These are phyloP conservation scores for Diploscapter pachys DNA, from an alignment of 1,140 invertebrate species.

Conservation along the genomic window DNA sequence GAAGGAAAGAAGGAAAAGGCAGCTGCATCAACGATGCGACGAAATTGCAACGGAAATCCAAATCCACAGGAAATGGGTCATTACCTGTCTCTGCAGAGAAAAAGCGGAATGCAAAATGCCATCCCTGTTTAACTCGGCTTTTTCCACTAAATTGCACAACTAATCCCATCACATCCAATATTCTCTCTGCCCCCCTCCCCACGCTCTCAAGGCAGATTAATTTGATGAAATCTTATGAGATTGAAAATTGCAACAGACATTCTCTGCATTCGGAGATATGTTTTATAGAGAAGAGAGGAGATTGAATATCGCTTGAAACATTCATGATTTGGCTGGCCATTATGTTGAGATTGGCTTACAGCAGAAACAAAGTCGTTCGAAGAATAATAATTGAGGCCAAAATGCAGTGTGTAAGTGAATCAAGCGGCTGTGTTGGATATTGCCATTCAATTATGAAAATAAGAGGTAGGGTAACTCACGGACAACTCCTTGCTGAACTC, in stretches of 20 bases:
- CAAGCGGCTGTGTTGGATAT: not conserved
- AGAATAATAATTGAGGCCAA: not conserved
- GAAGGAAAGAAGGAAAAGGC: too few species aligned
- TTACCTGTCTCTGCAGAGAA: too few species aligned
- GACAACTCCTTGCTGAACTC: constrained; percentile 26
- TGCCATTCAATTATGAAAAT: not conserved
- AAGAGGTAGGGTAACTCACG: constrained; percentile 16
- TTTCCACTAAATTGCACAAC: not conserved
- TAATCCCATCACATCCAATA: not conserved
- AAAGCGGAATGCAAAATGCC: too few species aligned
- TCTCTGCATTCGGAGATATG: not conserved
- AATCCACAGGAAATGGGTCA: too few species aligned
- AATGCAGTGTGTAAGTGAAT: not conserved
- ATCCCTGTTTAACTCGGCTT: too few species aligned
- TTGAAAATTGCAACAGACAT: too few species aligned
- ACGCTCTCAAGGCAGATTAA: too few species aligned
- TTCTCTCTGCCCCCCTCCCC: not conserved
- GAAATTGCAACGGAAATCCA: too few species aligned
- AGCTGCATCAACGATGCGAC: too few species aligned
- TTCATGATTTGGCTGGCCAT: not conserved
- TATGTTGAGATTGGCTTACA: not conserved
- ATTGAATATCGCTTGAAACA: not conserved
- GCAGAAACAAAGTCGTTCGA: not conserved
- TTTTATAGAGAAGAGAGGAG: not conserved
- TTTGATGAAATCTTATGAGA: too few species aligned